phyloP scores from a whole-genome alignment of 2,113 vertebrate species.

The Irena cyanogastra region DNA sequence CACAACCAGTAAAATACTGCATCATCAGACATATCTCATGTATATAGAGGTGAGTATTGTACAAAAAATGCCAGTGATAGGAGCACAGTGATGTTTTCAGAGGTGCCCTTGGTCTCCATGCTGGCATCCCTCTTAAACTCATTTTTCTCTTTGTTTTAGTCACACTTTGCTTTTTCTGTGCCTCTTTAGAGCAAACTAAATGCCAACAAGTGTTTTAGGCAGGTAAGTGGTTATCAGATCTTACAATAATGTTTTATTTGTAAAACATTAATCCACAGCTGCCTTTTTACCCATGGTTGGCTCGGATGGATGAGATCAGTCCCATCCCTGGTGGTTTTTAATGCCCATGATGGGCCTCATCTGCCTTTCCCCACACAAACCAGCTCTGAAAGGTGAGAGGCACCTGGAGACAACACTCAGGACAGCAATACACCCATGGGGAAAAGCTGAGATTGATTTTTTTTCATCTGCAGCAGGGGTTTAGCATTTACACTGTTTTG shows the following conservation, averaged over 20 bases:
- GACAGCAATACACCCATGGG: not conserved
- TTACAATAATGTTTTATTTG: not conserved
- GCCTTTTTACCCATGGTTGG: not conserved
- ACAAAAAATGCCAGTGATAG: not conserved
- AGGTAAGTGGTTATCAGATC: not conserved
- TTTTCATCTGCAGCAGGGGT: not conserved
- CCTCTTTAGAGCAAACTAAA: not conserved
- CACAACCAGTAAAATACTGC: not conserved
- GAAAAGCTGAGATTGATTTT: slow-evolving; percentile 6
- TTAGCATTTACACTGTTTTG: not conserved
- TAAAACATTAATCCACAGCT: not conserved
- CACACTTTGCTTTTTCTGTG: not conserved
- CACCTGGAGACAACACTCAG: not conserved
- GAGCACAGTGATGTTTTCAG: not conserved
- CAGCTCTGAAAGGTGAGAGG: not conserved
- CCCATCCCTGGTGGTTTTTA: not conserved
- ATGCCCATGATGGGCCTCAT: not conserved
- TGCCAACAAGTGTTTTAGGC: not conserved
- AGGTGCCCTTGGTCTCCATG: not conserved
- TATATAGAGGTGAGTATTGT: not conserved
- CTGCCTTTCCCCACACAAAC: not conserved
- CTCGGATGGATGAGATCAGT: not conserved
- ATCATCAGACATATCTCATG: not conserved
- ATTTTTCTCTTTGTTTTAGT: not conserved
- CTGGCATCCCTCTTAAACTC: not conserved